Evolutionary conservation across 2,113 vertebrate genomes (phyloP).

Genomic region (Pleuronectes platessa): DNA sequence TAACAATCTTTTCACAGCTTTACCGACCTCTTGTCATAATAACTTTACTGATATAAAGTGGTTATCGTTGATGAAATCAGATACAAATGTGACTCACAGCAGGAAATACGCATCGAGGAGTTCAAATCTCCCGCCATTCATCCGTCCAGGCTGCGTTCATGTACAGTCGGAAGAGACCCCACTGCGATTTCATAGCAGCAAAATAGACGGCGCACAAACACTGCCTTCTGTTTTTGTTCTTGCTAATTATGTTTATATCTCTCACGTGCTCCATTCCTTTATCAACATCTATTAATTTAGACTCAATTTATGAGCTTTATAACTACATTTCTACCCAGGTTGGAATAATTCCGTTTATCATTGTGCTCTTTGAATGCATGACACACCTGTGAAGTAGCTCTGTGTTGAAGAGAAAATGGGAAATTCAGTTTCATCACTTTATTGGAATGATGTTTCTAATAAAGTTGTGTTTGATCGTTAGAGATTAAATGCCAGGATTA

Average conservation of each 20-base stretch:
- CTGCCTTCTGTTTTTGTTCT: not conserved
- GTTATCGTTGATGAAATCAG: not conserved
- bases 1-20: no score
- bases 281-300: not conserved
- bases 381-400: no score
- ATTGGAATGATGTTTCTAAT: no score
- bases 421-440: no score
- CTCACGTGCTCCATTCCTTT: not conserved
- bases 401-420: no score
- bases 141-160: constrained; percentile 10
- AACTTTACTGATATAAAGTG: not conserved
- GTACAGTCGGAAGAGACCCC: not conserved
- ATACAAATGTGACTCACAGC: not conserved
- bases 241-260: not conserved
- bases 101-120: not conserved
- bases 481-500: no score
- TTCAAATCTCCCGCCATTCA: constrained; percentile 50
- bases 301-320: not conserved
- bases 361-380: no score
- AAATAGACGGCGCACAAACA: not conserved
- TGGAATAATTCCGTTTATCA: not conserved
- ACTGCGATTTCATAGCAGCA: not conserved
- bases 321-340: not conserved
- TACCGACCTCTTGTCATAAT: not conserved
- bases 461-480: no score